Evolutionary conservation across 53 echinoderm and acorn worm genomes (phyloP).

Genomic region (Stichopus horrens): DNA sequence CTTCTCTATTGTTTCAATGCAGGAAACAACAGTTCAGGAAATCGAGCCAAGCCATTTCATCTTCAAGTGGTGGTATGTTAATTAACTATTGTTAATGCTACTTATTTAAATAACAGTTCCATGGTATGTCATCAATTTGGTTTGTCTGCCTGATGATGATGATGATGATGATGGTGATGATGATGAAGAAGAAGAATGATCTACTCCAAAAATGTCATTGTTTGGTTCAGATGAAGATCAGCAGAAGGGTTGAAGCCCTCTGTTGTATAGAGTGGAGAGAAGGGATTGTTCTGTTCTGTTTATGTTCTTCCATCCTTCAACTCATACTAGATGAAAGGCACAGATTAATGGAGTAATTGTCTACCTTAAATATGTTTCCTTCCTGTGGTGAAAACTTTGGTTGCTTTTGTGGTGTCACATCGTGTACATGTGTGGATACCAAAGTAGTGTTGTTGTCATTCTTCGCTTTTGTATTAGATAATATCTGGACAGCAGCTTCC

Average conservation of each 20-base stretch:
- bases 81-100: no score
- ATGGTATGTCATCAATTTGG: no score
- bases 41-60: background rate
- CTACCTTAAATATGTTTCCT: background rate
- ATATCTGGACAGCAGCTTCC: constrained; percentile 93
- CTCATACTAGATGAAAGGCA: background rate
- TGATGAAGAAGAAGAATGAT: no score
- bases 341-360: background rate
- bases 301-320: background rate
- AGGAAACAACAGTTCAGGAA: background rate
- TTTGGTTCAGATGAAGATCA: no score
- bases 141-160: no score
- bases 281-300: no score
- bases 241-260: no score
- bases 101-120: no score
- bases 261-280: no score
- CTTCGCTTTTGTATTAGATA: constrained; percentile 37
- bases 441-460: background rate
- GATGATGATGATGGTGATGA: no score
- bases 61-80: background rate
- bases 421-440: background rate
- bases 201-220: no score
- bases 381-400: background rate
- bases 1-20: background rate
- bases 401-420: background rate